phyloP scores from a whole-genome alignment of 2,797 vertebrate genomes.

The Telmatherina bonti region DNA sequence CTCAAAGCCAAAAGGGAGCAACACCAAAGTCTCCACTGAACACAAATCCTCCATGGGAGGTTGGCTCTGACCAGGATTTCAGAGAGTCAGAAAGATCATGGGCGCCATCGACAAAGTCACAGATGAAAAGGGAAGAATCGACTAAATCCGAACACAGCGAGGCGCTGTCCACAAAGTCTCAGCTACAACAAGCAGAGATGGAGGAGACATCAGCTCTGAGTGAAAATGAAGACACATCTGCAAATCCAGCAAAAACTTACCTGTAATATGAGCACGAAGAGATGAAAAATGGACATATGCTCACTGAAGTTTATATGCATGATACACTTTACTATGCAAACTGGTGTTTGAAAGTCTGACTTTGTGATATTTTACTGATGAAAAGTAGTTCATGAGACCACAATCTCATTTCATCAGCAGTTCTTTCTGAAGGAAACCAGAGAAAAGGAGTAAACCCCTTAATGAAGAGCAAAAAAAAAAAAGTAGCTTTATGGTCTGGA shows the following conservation, averaged over 20 bases:
- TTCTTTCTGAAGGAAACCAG: conserved; percentile 16
- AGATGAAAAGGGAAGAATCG: conserved; percentile 58
- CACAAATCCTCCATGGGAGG: conserved; percentile 35
- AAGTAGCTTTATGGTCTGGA: conserved; percentile 2
- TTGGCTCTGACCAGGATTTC: not conserved
- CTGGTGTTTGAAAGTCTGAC: conserved; percentile 5
- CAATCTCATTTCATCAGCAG: not conserved
- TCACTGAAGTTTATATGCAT: not conserved
- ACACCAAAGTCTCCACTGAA: conserved; percentile 33
- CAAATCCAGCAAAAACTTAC: conserved; percentile 73
- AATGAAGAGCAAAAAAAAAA: conserved; percentile 11
- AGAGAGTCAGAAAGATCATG: conserved; percentile 62
- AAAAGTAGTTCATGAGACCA: not conserved
- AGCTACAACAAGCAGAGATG: conserved; percentile 62
- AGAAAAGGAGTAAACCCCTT: not conserved
- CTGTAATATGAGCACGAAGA: conserved; percentile 50
- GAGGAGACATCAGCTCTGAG: conserved; percentile 33
- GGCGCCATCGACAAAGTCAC: conserved; percentile 74
- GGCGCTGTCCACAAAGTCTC: conserved; percentile 71
- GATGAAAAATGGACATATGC: not conserved
- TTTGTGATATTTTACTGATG: conserved; percentile 5
- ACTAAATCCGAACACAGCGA: conserved; percentile 64
- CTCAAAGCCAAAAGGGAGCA: conserved; percentile 46
- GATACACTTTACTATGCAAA: not conserved
- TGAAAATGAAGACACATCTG: conserved; percentile 44